Conservation (phyloP, 2,797 vertebrate genomes). For the Neosilurus hyrtlii region DNA sequence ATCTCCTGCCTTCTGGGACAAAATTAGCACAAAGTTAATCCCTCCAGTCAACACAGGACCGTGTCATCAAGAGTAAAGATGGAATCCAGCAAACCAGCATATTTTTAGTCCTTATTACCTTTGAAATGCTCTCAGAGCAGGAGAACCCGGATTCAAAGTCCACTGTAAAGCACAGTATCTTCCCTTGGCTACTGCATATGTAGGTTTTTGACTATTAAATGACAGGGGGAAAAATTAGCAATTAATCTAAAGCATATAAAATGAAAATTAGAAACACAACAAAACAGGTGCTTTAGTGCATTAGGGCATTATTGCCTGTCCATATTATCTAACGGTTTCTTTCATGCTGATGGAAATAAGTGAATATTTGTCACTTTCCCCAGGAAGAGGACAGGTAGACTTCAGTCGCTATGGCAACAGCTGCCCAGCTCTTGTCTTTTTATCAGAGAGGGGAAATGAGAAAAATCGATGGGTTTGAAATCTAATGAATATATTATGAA, state of each 20-base stretch:
- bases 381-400: conserved; percentile 42
- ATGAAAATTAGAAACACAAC: conserved; percentile 15
- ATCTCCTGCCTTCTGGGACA: conserved; percentile 5
- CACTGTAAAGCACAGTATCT: conserved; percentile 80
- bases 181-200: conserved; percentile 86
- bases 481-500: conserved; percentile 55
- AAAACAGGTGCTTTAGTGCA: conserved; percentile 9
- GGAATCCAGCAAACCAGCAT: neutral
- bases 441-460: conserved; percentile 50
- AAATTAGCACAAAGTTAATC: conserved; percentile 33
- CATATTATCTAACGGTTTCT: conserved; percentile 28
- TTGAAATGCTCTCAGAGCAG: conserved; percentile 83
- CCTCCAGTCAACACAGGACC: conserved; percentile 3
- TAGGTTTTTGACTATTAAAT: conserved; percentile 84
- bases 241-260: conserved; percentile 15
- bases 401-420: conserved; percentile 50
- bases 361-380: conserved; percentile 45
- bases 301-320: conserved; percentile 23
- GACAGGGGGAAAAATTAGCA: conserved; percentile 37
- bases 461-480: conserved; percentile 50
- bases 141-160: conserved; percentile 88
- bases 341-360: conserved; percentile 50
- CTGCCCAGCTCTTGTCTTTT: conserved; percentile 40
- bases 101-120: conserved; percentile 73
- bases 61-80: conserved; percentile 22